These are phyloP conservation scores for Aelia acuminata DNA, from an alignment of 2,888 invertebrate species.

Conservation along the genomic window DNA sequence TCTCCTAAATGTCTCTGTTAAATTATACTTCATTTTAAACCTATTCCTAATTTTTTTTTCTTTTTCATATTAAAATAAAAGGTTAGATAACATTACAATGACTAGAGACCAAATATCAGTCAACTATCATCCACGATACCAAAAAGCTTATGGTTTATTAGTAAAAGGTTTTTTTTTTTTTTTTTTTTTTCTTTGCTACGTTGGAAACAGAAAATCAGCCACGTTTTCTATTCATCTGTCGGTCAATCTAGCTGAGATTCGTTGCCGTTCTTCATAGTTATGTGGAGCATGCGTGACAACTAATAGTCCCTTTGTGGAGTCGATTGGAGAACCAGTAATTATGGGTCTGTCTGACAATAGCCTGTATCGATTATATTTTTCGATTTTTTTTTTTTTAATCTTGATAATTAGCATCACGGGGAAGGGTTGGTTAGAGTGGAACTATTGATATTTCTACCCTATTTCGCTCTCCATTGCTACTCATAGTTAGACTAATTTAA, in stretches of 20 bases:
- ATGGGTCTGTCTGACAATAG: neutral
- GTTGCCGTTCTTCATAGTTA: neutral
- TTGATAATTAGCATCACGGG: neutral
- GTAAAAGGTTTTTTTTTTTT: neutral
- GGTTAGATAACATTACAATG: too few species aligned
- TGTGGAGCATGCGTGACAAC: neutral
- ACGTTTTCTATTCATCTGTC: neutral
- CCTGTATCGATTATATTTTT: neutral
- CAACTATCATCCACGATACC: too few species aligned
- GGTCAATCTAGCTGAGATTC: neutral
- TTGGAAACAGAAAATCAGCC: neutral
- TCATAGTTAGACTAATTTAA: too few species aligned
- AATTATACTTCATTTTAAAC: too few species aligned
- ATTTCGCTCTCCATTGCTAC: too few species aligned
- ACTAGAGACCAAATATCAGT: too few species aligned
- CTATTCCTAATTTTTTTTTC: too few species aligned
- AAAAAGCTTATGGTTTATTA: too few species aligned
- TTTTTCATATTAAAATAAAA: too few species aligned
- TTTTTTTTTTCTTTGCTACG: neutral
- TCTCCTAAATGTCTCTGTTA: too few species aligned
- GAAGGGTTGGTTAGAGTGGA: neutral
- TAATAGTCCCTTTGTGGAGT: constrained; percentile 30
- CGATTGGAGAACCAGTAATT: neutral
- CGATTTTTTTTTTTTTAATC: neutral
- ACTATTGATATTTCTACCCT: neutral